These are phyloP conservation scores for Rhodeus uyekii DNA, from an alignment of 2,797 vertebrate genomes.

Conservation along the genomic window DNA sequence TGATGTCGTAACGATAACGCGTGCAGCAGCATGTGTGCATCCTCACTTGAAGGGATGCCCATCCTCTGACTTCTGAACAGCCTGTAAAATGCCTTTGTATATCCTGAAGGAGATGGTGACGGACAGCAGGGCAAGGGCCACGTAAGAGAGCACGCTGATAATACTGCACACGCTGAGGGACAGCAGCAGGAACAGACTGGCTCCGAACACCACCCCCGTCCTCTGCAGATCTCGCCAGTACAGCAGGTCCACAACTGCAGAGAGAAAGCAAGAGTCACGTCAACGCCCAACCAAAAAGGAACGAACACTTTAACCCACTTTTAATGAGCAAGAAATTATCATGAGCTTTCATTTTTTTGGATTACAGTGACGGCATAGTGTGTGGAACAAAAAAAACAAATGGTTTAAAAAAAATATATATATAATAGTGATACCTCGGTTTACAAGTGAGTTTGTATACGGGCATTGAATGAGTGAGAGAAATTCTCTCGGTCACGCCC, in stretches of 20 bases:
- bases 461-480: too few relatives aligned
- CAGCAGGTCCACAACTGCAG: slow-evolving; percentile 83
- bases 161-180: slow-evolving; percentile 87
- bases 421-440: too few relatives aligned
- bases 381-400: background rate
- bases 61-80: slow-evolving; percentile 85
- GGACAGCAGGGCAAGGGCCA: slow-evolving; percentile 83
- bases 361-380: background rate
- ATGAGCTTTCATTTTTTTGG: background rate
- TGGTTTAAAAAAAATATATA: too few relatives aligned
- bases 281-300: background rate
- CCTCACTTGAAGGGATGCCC: slow-evolving; percentile 86
- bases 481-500: too few relatives aligned
- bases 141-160: slow-evolving; percentile 84
- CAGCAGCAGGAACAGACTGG: slow-evolving; percentile 84
- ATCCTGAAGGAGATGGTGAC: slow-evolving; percentile 87
- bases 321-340: background rate
- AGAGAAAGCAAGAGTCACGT: background rate
- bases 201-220: slow-evolving; percentile 85
- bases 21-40: background rate
- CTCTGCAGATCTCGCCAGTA: slow-evolving; percentile 89
- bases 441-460: too few relatives aligned
- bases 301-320: background rate
- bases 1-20: background rate
- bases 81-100: slow-evolving; percentile 88